These are phyloP conservation scores for Sminthurides bifidus DNA, from an alignment of 1,140 invertebrate genomes.

Conservation along the genomic window DNA sequence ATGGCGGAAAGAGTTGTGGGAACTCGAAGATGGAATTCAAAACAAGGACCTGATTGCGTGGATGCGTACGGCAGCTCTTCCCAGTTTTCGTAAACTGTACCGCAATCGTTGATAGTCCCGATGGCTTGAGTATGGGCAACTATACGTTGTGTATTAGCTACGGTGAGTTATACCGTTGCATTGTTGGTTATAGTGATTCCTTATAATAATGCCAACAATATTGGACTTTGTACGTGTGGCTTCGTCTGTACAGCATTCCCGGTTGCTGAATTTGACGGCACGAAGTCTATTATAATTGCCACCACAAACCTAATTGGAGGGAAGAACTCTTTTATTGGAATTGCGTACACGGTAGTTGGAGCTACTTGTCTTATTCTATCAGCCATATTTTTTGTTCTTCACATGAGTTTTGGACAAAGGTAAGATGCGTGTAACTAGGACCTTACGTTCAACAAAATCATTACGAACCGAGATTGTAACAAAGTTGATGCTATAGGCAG, in stretches of 20 bases:
- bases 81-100: constrained; percentile 88
- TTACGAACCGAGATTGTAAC: too few species aligned
- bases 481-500: too few species aligned
- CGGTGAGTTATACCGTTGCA: too few species aligned
- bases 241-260: too few species aligned
- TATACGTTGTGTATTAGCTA: constrained; percentile 59
- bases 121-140: constrained; percentile 58
- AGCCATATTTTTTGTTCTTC: constrained; percentile 79
- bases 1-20: constrained; percentile 69
- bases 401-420: too few species aligned
- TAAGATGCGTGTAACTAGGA: too few species aligned
- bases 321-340: constrained; percentile 95
- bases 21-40: constrained; percentile 85
- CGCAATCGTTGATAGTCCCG: constrained; percentile 54
- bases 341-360: constrained; percentile 93
- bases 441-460: too few species aligned
- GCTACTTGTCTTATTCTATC: constrained; percentile 81
- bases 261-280: constrained; percentile 78
- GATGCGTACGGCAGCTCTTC: constrained; percentile 94
- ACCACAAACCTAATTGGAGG: constrained; percentile 90
- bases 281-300: constrained; percentile 84
- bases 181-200: too few species aligned
- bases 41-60: constrained; percentile 97
- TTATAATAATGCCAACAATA: too few species aligned
- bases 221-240: too few species aligned